These are phyloP conservation scores for Aphis craccivora DNA, from an alignment of 1,140 invertebrate species.

Conservation along the genomic window DNA sequence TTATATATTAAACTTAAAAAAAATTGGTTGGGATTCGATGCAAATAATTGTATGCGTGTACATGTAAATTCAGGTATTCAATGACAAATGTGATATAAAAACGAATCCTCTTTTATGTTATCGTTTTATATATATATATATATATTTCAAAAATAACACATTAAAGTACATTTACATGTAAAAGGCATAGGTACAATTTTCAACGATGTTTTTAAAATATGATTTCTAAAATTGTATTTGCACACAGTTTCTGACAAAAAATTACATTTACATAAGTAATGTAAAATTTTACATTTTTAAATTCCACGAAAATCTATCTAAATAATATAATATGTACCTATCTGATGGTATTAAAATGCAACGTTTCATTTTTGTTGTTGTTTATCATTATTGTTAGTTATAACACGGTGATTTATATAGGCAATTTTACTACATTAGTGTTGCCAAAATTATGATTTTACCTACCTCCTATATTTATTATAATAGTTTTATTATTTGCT, in stretches of 20 bases:
- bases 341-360: neutral
- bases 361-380: neutral
- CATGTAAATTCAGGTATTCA: neutral
- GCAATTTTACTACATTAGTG: slow-evolving; percentile 1
- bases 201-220: neutral
- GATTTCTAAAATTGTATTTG: neutral
- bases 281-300: neutral
- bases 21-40: neutral
- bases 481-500: too few relatives aligned
- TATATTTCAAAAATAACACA: neutral
- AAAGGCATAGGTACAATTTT: neutral
- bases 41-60: neutral
- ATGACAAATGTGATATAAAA: neutral
- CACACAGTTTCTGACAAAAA: neutral
- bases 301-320: neutral
- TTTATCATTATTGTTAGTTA: neutral
- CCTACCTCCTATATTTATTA: neutral
- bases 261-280: neutral
- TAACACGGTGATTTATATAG: neutral
- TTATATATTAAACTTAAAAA: neutral
- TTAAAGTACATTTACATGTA: neutral
- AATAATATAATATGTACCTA: neutral
- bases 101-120: neutral
- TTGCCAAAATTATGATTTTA: neutral
- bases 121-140: neutral